A percentile compares a stretch with the other conserved stretches of the same genome.
phyloP scores from a whole-genome alignment of 1,140 invertebrate species.

The Zaprionus capensis region DNA sequence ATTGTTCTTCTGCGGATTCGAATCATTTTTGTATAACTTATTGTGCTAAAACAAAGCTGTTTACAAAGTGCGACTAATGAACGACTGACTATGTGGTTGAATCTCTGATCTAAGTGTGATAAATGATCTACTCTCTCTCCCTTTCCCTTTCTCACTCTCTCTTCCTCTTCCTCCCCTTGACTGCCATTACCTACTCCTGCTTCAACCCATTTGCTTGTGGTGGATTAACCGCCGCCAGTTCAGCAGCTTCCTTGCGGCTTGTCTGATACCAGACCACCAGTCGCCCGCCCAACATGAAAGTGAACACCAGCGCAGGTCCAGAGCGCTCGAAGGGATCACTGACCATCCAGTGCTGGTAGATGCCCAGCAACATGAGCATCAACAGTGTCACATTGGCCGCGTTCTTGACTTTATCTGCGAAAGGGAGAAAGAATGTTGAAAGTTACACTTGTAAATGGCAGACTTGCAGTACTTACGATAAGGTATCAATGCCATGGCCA shows the following conservation, averaged over 20 bases:
- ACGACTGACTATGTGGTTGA: conserved; percentile 47
- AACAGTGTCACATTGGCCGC: conserved; percentile 93
- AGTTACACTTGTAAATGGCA: background rate
- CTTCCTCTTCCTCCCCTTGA: background rate
- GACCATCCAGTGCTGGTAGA: conserved; percentile 96
- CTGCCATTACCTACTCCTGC: conserved; percentile 85
- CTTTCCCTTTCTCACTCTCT: background rate
- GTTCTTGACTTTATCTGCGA: conserved; percentile 94
- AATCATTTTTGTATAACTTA: conserved; percentile 44
- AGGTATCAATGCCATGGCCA: conserved; percentile 94
- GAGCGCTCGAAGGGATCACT: conserved; percentile 96
- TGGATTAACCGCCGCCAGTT: conserved; percentile 84
- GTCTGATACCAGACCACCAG: conserved; percentile 90
- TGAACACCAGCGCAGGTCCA: conserved; percentile 96
- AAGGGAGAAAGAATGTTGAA: conserved; percentile 52
- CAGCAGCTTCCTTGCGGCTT: conserved; percentile 85
- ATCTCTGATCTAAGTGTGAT: conserved; percentile 9
- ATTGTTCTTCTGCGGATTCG: conserved; percentile 22
- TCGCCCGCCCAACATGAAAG: conserved; percentile 97
- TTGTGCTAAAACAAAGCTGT: conserved; percentile 75
- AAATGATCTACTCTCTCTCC: conserved; percentile 15
- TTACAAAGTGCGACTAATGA: conserved; percentile 56
- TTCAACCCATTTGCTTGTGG: conserved; percentile 88
- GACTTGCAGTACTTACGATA: conserved; percentile 88
- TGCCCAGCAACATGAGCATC: conserved; percentile 92